These are phyloP conservation scores for Rhinogobius similis DNA, from an alignment of 2,113 vertebrate genomes.

Conservation along the genomic window DNA sequence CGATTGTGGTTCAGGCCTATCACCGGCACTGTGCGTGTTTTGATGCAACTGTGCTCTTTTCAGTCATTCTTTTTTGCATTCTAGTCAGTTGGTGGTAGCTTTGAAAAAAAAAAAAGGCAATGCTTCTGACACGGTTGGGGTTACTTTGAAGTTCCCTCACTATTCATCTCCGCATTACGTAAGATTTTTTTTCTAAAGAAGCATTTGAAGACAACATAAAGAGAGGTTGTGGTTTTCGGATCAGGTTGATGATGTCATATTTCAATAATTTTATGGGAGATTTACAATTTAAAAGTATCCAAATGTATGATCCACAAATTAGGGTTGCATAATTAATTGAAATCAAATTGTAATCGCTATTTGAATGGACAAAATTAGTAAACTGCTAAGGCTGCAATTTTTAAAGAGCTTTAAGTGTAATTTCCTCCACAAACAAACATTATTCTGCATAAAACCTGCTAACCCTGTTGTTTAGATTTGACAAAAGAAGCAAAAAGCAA, in stretches of 20 bases:
- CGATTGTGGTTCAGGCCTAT: conserved; percentile 14
- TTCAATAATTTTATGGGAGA: too few species aligned
- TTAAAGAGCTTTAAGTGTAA: too few species aligned
- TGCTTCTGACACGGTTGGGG: conserved; percentile 2
- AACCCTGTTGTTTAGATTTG: too few species aligned
- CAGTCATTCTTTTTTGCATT: not conserved
- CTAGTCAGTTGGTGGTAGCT: conserved; percentile 8
- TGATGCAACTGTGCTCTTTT: conserved; percentile 22
- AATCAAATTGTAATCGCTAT: too few species aligned
- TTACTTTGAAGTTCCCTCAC: conserved; percentile 21
- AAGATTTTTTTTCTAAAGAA: conserved; percentile 36
- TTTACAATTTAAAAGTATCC: too few species aligned
- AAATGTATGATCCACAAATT: too few species aligned
- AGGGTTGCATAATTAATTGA: too few species aligned
- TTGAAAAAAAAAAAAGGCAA: not conserved
- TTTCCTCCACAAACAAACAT: too few species aligned
- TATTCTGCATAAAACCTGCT: too few species aligned
- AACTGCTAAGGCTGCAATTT: too few species aligned
- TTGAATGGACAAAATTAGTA: too few species aligned
- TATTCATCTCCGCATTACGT: conserved; percentile 42
- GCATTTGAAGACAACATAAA: conserved; percentile 30
- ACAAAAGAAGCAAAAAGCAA: too few species aligned
- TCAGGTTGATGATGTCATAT: conserved; percentile 11
- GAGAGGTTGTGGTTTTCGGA: not conserved
- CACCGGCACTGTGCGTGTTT: not conserved